Percentiles rank a stretch among this genome's conserved stretches.
phyloP scores from a whole-genome alignment of 2,113 vertebrate genomes.

The Synodontis membranacea region DNA sequence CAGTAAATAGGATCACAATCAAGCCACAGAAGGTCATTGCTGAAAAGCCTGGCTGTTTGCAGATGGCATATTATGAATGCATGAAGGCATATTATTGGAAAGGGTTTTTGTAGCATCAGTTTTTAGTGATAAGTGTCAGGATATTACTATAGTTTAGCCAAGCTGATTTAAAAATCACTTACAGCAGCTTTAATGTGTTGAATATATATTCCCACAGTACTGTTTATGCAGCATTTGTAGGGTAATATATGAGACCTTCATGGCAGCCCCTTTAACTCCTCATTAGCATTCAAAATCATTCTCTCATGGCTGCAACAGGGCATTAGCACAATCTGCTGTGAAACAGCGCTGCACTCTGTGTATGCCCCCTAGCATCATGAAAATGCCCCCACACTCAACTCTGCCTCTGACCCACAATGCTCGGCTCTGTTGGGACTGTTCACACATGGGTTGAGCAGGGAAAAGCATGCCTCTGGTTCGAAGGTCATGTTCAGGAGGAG shows the following conservation, averaged over 20 bases:
- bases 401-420: conserved; percentile 68
- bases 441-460: conserved; percentile 59
- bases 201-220: conserved; percentile 39
- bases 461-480: conserved; percentile 61
- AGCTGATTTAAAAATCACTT: conserved; percentile 8
- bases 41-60: too few species aligned
- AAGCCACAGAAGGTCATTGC: too few species aligned
- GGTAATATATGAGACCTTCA: conserved; percentile 67
- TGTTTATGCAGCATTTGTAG: conserved; percentile 60
- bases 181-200: conserved; percentile 25
- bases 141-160: background rate
- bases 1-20: too few species aligned
- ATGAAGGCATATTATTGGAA: too few species aligned
- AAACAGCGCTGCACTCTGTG: conserved; percentile 57
- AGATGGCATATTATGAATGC: too few species aligned
- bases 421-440: conserved; percentile 62
- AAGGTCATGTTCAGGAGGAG: conserved; percentile 68
- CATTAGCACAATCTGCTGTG: conserved; percentile 62
- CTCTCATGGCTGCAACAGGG: conserved; percentile 65
- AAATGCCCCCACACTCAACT: conserved; percentile 61
- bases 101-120: background rate
- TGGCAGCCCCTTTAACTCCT: conserved; percentile 53
- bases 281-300: conserved; percentile 69
- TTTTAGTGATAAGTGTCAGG: background rate
- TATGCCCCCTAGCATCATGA: conserved; percentile 57